Evolutionary conservation across 92 coral and sea anemone species (phyloP).

Genomic region (Metridium senile): DNA sequence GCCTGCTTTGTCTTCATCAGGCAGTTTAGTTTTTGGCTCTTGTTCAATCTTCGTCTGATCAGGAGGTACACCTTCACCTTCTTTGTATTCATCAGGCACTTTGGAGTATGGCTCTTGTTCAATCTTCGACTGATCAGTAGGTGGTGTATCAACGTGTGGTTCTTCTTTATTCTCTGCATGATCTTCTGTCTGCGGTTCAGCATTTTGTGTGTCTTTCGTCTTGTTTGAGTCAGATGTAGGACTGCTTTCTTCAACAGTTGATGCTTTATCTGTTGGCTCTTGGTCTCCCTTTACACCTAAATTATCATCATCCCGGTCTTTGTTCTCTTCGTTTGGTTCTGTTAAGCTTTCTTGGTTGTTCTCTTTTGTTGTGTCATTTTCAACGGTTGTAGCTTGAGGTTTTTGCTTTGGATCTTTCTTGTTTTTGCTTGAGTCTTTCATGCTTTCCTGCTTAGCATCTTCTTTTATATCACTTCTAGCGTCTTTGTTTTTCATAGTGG

Average conservation of each 20-base stretch:
- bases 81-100: too few relatives aligned
- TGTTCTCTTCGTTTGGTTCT: not conserved
- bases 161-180: not conserved
- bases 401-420: too few relatives aligned
- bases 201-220: conserved; percentile 1
- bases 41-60: not conserved
- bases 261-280: too few relatives aligned
- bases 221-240: not conserved
- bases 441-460: not conserved
- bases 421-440: not conserved
- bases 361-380: not conserved
- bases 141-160: not conserved
- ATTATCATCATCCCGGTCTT: too few relatives aligned
- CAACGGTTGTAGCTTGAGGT: not conserved
- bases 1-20: too few relatives aligned
- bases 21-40: not conserved
- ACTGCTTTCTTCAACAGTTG: not conserved
- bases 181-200: conserved; percentile 10
- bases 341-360: not conserved
- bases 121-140: not conserved
- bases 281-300: too few relatives aligned
- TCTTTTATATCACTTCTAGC: not conserved
- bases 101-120: not conserved
- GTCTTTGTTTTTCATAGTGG: not conserved
- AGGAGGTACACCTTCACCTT: too few relatives aligned